These are phyloP conservation scores for Poecilia gillii DNA, from an alignment of 2,797 vertebrate genomes.

Conservation along the genomic window DNA sequence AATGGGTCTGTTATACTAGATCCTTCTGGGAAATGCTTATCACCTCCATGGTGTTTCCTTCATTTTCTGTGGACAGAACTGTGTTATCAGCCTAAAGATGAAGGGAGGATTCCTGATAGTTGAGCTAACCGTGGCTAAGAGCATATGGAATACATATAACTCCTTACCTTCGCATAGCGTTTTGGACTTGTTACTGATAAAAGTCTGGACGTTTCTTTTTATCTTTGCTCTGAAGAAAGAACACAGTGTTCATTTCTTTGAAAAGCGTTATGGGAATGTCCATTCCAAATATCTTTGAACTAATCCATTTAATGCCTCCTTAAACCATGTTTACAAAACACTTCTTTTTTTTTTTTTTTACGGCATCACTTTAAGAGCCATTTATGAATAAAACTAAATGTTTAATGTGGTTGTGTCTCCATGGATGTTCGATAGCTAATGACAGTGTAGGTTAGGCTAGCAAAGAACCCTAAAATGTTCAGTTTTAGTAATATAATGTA, in stretches of 20 bases:
- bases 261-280: not conserved
- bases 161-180: not conserved
- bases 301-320: not conserved
- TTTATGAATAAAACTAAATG: not conserved
- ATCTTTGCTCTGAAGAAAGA: not conserved
- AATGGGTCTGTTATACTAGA: not conserved
- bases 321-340: not conserved
- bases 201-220: conserved; percentile 3
- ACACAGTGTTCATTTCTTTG: conserved; percentile 9
- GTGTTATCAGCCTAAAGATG: conserved; percentile 3
- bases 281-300: not conserved
- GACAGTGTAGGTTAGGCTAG: not conserved
- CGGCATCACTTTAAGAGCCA: not conserved
- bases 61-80: not conserved
- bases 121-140: not conserved
- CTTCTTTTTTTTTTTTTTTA: not conserved
- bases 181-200: conserved; percentile 3
- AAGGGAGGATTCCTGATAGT: conserved; percentile 13
- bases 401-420: not conserved
- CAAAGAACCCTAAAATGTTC: not conserved
- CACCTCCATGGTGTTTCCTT: not conserved
- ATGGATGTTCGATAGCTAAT: not conserved
- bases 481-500: not conserved
- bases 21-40: conserved; percentile 2
- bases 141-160: conserved; percentile 7